phyloP scores from a whole-genome alignment of 1,140 invertebrate species.

The Papilio xuthus region DNA sequence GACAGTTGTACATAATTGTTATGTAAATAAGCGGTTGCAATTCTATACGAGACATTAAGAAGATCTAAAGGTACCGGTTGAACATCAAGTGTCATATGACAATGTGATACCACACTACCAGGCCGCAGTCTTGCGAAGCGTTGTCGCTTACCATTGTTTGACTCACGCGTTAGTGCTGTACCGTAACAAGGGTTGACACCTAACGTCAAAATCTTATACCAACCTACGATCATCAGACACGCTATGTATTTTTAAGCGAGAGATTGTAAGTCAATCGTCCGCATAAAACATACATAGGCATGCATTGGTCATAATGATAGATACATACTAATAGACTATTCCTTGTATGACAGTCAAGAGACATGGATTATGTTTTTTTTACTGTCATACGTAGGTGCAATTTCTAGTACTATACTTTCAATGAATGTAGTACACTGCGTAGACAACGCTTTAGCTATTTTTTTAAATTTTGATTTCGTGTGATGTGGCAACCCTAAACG shows the following conservation, averaged over 20 bases:
- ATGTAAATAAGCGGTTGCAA: slow-evolving; percentile 6
- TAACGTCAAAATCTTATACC: neutral
- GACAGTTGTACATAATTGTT: neutral
- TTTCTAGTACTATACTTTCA: too few relatives aligned
- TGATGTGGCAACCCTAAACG: slow-evolving; percentile 5
- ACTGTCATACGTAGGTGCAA: too few relatives aligned
- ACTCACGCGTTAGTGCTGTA: slow-evolving; percentile 47
- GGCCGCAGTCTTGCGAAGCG: slow-evolving; percentile 49
- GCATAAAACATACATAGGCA: too few relatives aligned
- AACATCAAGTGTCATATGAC: slow-evolving; percentile 38
- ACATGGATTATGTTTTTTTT: too few relatives aligned
- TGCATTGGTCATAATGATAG: too few relatives aligned
- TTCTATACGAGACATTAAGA: slow-evolving; percentile 1
- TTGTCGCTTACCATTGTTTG: slow-evolving; percentile 55
- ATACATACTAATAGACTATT: too few relatives aligned
- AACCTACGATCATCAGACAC: too few relatives aligned
- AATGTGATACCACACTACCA: slow-evolving; percentile 63
- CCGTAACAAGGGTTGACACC: slow-evolving; percentile 43
- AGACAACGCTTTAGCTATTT: neutral
- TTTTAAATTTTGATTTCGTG: neutral
- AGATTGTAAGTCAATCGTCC: too few relatives aligned
- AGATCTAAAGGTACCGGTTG: slow-evolving; percentile 19
- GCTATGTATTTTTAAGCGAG: too few relatives aligned
- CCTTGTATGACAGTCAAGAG: too few relatives aligned
- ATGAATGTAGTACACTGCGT: too few relatives aligned